Conservation (phyloP, 23 tunicate species). For the Clavelina lepadiformis region DNA sequence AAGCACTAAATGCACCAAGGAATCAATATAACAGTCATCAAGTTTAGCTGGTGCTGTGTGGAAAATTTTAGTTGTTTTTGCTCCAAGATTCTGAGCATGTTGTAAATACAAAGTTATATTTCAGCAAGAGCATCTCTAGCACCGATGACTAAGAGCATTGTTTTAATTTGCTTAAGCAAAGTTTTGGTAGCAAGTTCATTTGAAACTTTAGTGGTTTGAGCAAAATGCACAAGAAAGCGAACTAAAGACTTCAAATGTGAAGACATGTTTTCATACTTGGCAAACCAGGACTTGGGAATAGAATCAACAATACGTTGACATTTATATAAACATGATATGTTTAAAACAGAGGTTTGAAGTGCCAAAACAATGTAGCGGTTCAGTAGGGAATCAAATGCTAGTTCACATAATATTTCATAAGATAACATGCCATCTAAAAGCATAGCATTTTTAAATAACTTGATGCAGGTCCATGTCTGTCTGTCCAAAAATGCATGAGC, state of each 20-base stretch:
- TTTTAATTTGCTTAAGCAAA: conserved; percentile 28
- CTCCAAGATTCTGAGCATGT: too few relatives aligned
- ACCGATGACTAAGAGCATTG: conserved; percentile 26
- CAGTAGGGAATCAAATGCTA: conserved; percentile 72
- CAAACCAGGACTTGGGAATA: conserved; percentile 68
- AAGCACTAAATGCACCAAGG: too few relatives aligned
- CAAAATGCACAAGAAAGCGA: conserved; percentile 58
- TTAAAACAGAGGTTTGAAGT: conserved; percentile 49
- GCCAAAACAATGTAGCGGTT: conserved; percentile 82
- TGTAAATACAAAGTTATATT: background rate
- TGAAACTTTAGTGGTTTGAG: conserved; percentile 12
- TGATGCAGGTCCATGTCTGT: conserved; percentile 81
- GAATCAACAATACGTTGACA: conserved; percentile 35
- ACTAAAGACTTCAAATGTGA: conserved; percentile 35
- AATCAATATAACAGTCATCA: too few relatives aligned
- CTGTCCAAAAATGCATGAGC: conserved; percentile 67
- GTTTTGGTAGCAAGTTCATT: conserved; percentile 1
- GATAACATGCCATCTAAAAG: conserved; percentile 58
- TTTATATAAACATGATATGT: conserved; percentile 37
- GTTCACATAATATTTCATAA: conserved; percentile 39
- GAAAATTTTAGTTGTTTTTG: too few relatives aligned
- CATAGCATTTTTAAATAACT: conserved; percentile 66
- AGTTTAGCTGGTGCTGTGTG: too few relatives aligned
- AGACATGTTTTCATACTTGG: conserved; percentile 14
- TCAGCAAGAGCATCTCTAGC: conserved; percentile 19